Conservation (phyloP, 2,797 vertebrate genomes). For the Botia kubotai region DNA sequence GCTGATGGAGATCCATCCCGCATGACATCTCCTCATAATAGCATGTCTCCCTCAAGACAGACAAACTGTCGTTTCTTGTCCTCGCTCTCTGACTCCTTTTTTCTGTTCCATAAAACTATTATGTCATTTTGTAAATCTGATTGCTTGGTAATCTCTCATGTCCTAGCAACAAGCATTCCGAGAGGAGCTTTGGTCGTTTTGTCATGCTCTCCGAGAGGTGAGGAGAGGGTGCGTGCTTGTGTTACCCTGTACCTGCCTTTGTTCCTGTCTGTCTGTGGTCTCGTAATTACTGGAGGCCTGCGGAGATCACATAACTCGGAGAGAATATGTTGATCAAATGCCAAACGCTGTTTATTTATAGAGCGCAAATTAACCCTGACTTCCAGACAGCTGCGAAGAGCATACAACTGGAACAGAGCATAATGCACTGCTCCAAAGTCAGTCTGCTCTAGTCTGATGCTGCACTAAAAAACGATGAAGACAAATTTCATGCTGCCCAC, state of each 20-base stretch:
- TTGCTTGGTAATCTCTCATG: slow-evolving; percentile 63
- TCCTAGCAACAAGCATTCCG: slow-evolving; percentile 65
- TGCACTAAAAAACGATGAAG: background rate
- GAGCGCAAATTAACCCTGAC: slow-evolving; percentile 72
- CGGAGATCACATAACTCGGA: slow-evolving; percentile 27
- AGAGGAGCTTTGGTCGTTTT: slow-evolving; percentile 70
- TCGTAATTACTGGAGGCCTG: slow-evolving; percentile 37
- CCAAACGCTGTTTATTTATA: slow-evolving; percentile 77
- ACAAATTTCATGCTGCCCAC: slow-evolving; percentile 1
- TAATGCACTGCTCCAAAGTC: background rate
- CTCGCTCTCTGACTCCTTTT: slow-evolving; percentile 32
- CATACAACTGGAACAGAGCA: slow-evolving; percentile 12
- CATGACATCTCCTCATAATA: slow-evolving; percentile 44
- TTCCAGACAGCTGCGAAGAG: slow-evolving; percentile 39
- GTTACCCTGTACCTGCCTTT: slow-evolving; percentile 27
- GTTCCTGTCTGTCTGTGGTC: slow-evolving; percentile 38
- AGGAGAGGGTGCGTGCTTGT: slow-evolving; percentile 32
- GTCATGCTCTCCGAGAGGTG: slow-evolving; percentile 63
- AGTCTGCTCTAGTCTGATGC: background rate
- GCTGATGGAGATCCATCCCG: slow-evolving; percentile 40
- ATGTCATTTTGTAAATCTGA: slow-evolving; percentile 64
- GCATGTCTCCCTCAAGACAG: slow-evolving; percentile 33
- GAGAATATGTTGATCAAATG: slow-evolving; percentile 74
- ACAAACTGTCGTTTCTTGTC: slow-evolving; percentile 14
- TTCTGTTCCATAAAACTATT: slow-evolving; percentile 63